Evolutionary conservation across 1,140 invertebrate genomes (phyloP).

Genomic region (Steinernema feltiae): DNA sequence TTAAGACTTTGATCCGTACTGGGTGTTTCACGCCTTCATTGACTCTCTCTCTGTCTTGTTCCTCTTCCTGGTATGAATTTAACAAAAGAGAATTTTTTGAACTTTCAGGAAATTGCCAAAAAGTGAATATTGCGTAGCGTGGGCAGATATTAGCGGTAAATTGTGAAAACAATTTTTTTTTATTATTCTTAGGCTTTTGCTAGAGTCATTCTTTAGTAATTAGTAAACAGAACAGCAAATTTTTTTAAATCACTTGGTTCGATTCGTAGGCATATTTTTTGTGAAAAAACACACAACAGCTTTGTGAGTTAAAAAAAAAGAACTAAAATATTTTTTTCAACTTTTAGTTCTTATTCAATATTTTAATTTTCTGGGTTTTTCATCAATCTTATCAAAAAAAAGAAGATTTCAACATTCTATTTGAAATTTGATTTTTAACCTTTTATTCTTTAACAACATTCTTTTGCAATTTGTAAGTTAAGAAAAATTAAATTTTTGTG

Average conservation of each 20-base stretch:
- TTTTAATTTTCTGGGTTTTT: not conserved
- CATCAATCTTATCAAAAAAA: too few relatives aligned
- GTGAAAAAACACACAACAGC: not conserved
- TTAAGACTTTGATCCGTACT: constrained; percentile 7
- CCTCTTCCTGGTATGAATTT: not conserved
- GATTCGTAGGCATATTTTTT: not conserved
- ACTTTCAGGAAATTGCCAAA: too few relatives aligned
- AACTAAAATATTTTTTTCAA: not conserved
- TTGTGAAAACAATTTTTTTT: too few relatives aligned
- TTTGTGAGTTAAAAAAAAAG: too few relatives aligned
- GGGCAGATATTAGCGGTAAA: too few relatives aligned
- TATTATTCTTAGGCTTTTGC: too few relatives aligned
- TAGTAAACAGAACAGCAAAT: too few relatives aligned
- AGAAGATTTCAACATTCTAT: too few relatives aligned
- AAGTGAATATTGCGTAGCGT: too few relatives aligned
- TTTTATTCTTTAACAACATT: not conserved
- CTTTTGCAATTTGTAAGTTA: not conserved
- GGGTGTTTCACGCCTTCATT: not conserved
- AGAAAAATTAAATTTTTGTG: too few relatives aligned
- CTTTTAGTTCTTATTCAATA: not conserved
- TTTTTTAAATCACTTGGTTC: not conserved
- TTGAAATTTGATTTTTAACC: not conserved
- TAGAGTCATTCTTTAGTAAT: too few relatives aligned
- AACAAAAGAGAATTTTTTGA: not conserved
- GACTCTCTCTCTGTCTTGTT: not conserved